These are phyloP conservation scores for Eupsilia transversa DNA, from an alignment of 2,888 invertebrate genomes.

Conservation along the genomic window DNA sequence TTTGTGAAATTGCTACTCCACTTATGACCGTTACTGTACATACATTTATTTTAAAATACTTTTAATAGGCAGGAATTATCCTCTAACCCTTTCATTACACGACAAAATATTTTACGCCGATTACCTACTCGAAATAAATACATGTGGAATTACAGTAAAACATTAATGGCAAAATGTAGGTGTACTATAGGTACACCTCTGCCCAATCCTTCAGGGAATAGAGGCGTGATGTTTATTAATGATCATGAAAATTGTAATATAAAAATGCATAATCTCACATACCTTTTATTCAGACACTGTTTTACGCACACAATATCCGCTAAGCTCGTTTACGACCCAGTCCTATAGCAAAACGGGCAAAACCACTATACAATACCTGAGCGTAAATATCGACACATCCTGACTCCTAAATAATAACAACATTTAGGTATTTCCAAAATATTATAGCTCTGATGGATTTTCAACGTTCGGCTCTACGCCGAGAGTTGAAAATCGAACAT, in stretches of 20 bases:
- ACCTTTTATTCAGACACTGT: background rate
- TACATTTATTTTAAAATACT: background rate
- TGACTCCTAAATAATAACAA: background rate
- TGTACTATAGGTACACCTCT: no score
- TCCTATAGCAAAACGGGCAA: conserved; percentile 6
- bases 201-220: no score
- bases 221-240: no score
- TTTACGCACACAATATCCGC: background rate
- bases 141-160: background rate
- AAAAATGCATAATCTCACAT: background rate
- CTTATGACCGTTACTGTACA: no score
- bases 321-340: conserved; percentile 39
- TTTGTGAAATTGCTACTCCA: no score
- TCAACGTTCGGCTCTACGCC: background rate
- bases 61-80: background rate
- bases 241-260: background rate
- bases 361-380: background rate
- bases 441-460: background rate
- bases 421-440: no score
- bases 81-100: background rate
- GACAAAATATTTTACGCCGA: background rate
- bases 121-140: background rate
- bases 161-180: no score
- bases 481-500: background rate
- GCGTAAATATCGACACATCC: conserved; percentile 17